Evolutionary conservation across 2,797 vertebrate genomes (phyloP), one percentile per base, ranked within the genome.

Genomic region (Mus spretus): DNA sequence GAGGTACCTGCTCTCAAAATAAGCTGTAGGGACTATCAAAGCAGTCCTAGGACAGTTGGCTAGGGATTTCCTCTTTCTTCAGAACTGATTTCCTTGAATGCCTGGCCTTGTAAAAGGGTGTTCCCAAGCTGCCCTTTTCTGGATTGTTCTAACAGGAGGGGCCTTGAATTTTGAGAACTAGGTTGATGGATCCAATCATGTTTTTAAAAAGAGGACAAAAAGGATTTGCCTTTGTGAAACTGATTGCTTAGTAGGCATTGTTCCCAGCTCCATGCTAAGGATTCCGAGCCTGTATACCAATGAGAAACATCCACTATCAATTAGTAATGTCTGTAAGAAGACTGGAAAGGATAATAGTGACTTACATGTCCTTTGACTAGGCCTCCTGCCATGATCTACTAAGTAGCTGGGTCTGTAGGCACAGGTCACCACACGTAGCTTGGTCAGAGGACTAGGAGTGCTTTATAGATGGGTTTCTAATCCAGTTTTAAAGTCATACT

Each of bases 151-250:
- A 80, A 72, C 7, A 86, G 70, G 79, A 20, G 53, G 78, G 89
- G 26, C n/a, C 47, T 92, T 34, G 37, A 74, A 50, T 74, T 37
- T 10, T 92, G 55, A 67, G 61, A 81, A 67, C 40, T 83, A 87
- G 26, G 89, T 79, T 94, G 86, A 37, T 50, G 81, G 40, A 61
- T 61, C 63, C 80, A 28, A 40, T 31, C 55, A 44, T 85, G 55
- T 93, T 90, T 84, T 93, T 90, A 81, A 90, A 63, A 75, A 92
- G 61, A 94, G 44, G 31, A 13, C 55, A 72, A n/a, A 53, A 57
- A 14, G 44, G 4, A 50, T 70, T 70, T 59, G 28, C 77, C n/a
- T 82, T 77, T 44, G 47, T 77, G 1, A 17, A 91, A 0, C 65
- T 89, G 75, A 11, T 37, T 65, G 70, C 24, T 80, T 59, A 31